These are phyloP conservation scores for Podotricha telesiphe DNA, from an alignment of 2,888 invertebrate species.

Conservation along the genomic window DNA sequence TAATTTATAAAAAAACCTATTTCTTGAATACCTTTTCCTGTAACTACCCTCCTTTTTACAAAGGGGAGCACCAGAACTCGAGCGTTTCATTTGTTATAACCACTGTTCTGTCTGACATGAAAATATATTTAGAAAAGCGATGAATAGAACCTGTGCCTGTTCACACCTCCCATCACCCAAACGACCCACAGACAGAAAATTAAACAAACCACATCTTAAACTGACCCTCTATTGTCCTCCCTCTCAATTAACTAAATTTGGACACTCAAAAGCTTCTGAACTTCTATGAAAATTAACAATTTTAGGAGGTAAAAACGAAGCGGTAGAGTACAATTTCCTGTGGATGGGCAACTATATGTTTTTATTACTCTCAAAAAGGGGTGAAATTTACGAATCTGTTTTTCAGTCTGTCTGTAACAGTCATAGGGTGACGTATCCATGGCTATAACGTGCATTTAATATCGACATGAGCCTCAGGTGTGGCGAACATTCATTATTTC, in stretches of 20 bases:
- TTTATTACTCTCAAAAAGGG: constrained; percentile 71
- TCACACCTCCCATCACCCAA: constrained; percentile 78
- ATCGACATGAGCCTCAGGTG: constrained; percentile 51
- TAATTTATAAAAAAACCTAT: not conserved
- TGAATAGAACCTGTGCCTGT: constrained; percentile 69
- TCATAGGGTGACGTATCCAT: constrained; percentile 55
- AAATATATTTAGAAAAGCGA: constrained; percentile 48
- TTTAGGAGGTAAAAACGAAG: constrained; percentile 27
- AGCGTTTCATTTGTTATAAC: constrained; percentile 29
- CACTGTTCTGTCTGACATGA: constrained; percentile 51
- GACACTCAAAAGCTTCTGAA: constrained; percentile 49
- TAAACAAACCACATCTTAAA: constrained; percentile 64
- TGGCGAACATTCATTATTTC: constrained; percentile 40
- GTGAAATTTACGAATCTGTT: constrained; percentile 63
- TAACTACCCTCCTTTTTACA: constrained; percentile 11
- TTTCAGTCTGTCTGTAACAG: constrained; percentile 71
- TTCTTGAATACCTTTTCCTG: constrained; percentile 9
- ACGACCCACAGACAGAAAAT: constrained; percentile 57
- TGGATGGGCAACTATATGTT: constrained; percentile 43
- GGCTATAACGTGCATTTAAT: constrained; percentile 61
- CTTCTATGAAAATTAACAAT: not conserved
- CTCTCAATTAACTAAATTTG: constrained; percentile 46
- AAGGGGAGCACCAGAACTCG: constrained; percentile 5
- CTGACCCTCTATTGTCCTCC: constrained; percentile 51
- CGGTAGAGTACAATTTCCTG: constrained; percentile 38